Evolutionary conservation across 2,888 invertebrate genomes (phyloP), one percentile per base, ranked within the genome.

Genomic region (Xanthorhoe designata): DNA sequence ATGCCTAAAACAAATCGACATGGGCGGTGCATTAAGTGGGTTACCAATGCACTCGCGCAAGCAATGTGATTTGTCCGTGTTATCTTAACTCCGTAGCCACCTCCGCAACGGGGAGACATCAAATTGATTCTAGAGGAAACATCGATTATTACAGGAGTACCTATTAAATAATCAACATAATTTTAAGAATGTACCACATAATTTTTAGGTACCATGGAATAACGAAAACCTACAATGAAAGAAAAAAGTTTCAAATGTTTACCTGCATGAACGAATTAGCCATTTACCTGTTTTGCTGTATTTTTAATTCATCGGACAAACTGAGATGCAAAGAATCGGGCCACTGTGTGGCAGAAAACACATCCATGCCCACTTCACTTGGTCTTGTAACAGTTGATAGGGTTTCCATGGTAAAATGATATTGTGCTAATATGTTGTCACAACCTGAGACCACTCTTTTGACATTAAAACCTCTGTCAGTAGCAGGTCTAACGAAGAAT

Each of bases 31-130:
- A 95, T 84, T 52, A 94, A 94, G 70, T 95, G 84, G 0, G 96
- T 95, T 0, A 96, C 97, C 10, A 98, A 79, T 0, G 97, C 96
- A 66, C 96, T 95, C 0, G 96, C 96, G 29, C 95, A 94, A 0
- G 96, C 94, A 0, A 95, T 82, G 8, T 94, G 88, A 13, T 90
- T 85, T 6, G 94, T 85, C 6, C 97, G 94, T 0, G 95, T 94
- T 58, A 97, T 95, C 85, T 97, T 97, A 0, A 88, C 84, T 0
- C 97, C 97, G 78, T 95, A 97, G 0, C 89, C 95, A 7, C 97
- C 97, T 0, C 91, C 90, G 45, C 82, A 81, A 3, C 89, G 82
- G 0, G 84, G 83, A 0, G 83, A 74, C 1, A 70, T 66, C 1
- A 91, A 1, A 32, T 86, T 85, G n/a, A 90, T 80, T 65, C 89